Conservation (phyloP, 2,113 vertebrate genomes). For the Alexandromys fortis region DNA sequence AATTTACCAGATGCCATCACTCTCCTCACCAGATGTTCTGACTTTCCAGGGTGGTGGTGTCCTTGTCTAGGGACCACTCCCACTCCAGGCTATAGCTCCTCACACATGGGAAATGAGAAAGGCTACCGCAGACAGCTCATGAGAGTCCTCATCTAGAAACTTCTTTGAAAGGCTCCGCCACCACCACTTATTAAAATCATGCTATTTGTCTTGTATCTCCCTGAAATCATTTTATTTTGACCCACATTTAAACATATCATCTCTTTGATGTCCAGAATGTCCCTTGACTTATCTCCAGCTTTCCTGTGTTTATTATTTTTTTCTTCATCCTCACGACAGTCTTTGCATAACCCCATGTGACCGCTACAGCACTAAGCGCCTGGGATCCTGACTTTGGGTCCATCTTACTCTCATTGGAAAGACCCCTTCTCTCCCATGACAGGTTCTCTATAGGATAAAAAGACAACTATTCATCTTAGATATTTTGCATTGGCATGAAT, state of each 20-base stretch:
- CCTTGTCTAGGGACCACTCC: neutral
- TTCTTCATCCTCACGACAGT: neutral
- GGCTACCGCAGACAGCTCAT: neutral
- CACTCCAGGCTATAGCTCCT: neutral
- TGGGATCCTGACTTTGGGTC: neutral
- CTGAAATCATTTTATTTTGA: neutral
- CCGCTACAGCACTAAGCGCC: neutral
- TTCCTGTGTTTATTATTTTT: neutral
- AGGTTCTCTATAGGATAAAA: too few species aligned
- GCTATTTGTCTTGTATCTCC: neutral
- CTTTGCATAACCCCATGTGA: neutral
- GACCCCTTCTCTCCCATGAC: neutral
- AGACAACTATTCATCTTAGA: too few species aligned
- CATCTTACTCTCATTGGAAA: neutral
- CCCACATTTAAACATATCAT: neutral
- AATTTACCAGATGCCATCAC: neutral
- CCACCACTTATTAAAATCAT: neutral
- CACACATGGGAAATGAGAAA: neutral
- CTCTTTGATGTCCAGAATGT: neutral
- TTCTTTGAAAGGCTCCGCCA: neutral
- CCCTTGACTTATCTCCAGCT: neutral
- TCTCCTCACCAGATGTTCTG: neutral
- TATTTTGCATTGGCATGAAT: too few species aligned
- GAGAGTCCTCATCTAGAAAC: neutral
- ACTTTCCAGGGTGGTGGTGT: neutral